Percentiles rank a stretch among this genome's conserved stretches.
These are phyloP conservation scores for Rhodinocichla rosea DNA, from an alignment of 2,113 vertebrate genomes.

Conservation along the genomic window DNA sequence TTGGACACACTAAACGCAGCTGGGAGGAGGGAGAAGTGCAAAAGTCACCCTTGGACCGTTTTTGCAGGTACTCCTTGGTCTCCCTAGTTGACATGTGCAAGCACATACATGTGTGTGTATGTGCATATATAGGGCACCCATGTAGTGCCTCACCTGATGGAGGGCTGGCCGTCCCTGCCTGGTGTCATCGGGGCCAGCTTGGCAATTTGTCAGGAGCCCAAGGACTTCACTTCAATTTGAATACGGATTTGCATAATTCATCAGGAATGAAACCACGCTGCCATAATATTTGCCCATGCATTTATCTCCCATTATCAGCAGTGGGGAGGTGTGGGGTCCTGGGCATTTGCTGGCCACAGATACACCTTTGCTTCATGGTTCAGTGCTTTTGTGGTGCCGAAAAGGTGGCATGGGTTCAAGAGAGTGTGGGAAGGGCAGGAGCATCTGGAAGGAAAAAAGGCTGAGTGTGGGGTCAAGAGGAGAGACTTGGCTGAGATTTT, in stretches of 20 bases:
- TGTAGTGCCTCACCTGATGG: background rate
- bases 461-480: fast-evolving
- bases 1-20: fast-evolving
- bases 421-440: background rate
- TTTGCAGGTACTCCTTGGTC: background rate
- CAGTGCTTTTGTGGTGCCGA: background rate
- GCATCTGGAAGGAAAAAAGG: background rate
- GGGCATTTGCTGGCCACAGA: fast-evolving
- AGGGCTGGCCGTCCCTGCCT: background rate
- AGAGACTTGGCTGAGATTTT: background rate
- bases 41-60: background rate
- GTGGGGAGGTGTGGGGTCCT: background rate
- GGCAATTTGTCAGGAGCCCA: conserved; percentile 14
- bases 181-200: background rate
- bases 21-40: background rate
- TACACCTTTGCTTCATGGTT: background rate
- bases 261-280: background rate
- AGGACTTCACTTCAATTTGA: background rate
- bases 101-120: fast-evolving
- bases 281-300: background rate
- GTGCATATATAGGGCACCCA: fast-evolving
- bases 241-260: conserved; percentile 30
- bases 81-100: background rate
- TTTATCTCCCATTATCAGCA: background rate
- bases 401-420: background rate